phyloP scores from a whole-genome alignment of 2,888 invertebrate species.

The Drosophila meridiana region DNA sequence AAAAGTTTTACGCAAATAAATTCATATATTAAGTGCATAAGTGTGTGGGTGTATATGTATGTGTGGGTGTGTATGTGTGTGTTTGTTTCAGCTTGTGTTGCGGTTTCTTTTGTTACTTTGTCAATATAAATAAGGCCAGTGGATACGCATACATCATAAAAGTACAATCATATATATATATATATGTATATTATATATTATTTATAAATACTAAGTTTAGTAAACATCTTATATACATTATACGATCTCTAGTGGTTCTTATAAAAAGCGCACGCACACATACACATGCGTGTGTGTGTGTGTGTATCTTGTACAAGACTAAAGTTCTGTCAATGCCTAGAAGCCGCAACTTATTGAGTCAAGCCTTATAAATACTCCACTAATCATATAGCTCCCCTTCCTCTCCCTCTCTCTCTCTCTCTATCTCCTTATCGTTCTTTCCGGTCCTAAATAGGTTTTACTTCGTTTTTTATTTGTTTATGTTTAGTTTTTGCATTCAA shows the following conservation, averaged over 20 bases:
- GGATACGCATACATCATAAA: conserved; percentile 83
- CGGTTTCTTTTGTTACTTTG: conserved; percentile 43
- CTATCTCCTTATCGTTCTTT: background rate
- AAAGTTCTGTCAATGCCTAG: conserved; percentile 49
- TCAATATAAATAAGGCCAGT: conserved; percentile 84
- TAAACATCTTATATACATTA: conserved; percentile 47
- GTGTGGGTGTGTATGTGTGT: conserved; percentile 9
- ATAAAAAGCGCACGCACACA: conserved; percentile 39
- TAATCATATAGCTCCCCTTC: background rate
- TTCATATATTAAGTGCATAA: conserved; percentile 46
- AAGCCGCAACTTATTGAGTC: conserved; percentile 69
- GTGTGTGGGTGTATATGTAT: conserved; percentile 31
- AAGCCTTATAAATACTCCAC: conserved; percentile 53
- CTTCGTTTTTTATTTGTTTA: conserved; percentile 4
- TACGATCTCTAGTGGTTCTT: conserved; percentile 50
- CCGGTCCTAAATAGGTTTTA: conserved; percentile 26
- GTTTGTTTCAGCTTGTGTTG: conserved; percentile 44
- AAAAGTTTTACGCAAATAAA: conserved; percentile 60
- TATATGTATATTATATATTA: conserved; percentile 13
- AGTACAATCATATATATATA: conserved; percentile 66
- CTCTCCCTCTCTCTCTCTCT: background rate
- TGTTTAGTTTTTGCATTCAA: conserved; percentile 54
- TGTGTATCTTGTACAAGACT: conserved; percentile 44
- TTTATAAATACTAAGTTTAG: conserved; percentile 44
- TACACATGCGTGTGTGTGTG: conserved; percentile 12